These are phyloP conservation scores for Agrotis ipsilon DNA, from an alignment of 2,888 invertebrate genomes.

Conservation along the genomic window DNA sequence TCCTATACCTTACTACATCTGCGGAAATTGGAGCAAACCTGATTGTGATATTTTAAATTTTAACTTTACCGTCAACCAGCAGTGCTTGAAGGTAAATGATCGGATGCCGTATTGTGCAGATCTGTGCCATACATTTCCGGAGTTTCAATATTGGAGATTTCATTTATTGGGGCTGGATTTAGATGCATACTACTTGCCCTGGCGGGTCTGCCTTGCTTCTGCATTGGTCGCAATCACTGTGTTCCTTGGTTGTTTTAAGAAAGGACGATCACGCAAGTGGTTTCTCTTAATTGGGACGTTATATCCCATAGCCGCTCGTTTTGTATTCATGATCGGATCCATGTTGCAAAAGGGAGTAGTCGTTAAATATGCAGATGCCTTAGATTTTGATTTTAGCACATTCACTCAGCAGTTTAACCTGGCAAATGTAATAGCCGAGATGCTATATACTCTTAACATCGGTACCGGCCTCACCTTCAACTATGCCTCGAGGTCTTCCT, in stretches of 20 bases:
- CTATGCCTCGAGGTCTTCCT: conserved; percentile 74
- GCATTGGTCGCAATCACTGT: conserved; percentile 68
- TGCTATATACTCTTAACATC: conserved; percentile 73
- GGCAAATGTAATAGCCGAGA: conserved; percentile 69
- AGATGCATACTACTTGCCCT: conserved; percentile 70
- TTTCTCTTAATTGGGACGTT: conserved; percentile 67
- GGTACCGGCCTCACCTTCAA: conserved; percentile 80
- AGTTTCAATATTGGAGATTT: conserved; percentile 82
- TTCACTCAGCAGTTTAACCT: conserved; percentile 69
- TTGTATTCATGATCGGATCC: conserved; percentile 77
- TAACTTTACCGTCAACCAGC: conserved; percentile 81
- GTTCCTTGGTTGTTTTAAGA: conserved; percentile 78
- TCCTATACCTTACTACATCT: conserved; percentile 80
- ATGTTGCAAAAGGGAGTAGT: conserved; percentile 85
- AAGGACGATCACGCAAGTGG: conserved; percentile 72
- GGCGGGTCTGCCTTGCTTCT: conserved; percentile 82
- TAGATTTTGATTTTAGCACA: conserved; percentile 75
- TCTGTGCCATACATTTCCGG: conserved; percentile 79
- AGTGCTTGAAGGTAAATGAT: conserved; percentile 74
- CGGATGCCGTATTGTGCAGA: conserved; percentile 70
- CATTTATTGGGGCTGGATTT: conserved; percentile 63
- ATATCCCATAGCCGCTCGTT: conserved; percentile 73
- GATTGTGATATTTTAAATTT: conserved; percentile 74
- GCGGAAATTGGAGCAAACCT: conserved; percentile 76
- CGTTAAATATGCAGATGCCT: conserved; percentile 72